Evolutionary conservation across 2,888 invertebrate genomes (phyloP), one percentile per base, ranked within the genome.

Genomic region (Ceraclea dissimilis): DNA sequence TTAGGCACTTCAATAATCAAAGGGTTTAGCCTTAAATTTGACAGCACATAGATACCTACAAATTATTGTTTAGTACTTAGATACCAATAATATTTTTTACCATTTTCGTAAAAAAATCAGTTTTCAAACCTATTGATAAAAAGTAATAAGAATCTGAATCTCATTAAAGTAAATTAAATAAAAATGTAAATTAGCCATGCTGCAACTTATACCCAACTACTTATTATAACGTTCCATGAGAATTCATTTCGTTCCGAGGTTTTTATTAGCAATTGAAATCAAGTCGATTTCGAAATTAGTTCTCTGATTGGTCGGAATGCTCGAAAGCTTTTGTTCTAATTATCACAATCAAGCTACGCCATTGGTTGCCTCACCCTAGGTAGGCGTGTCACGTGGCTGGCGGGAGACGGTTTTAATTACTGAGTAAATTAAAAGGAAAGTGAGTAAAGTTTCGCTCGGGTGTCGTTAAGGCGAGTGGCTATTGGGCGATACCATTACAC

Each of bases 271-370:
- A 49, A 49, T 39, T 21, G 19, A 21, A 46, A 34, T 18, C 13
- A 31, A 31, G 31, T n/a, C 18, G 19, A 51, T 10, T 39, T 39
- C 26, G 26, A 26, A 26, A 26, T 26, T 19, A 65, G 67, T 63
- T 67, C 71, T 49, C 51, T 47, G 16, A 59, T 61, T 57, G 61
- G 59, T 48, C 54, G 54, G 26, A 21, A 8, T 13, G 31, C 13
- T 22, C 52, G 53, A 55, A 51, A 26, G 54, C 61, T 46, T 60
- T 62, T 62, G 75, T 75, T 77, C 76, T 78, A 78, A 78, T 78
- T 78, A 78, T 75, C 73, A 77, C 71, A 78, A 78, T 78, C 78
- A 78, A 78, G 74, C 67, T 58, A 67, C 64, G 69, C 67, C 67
- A 77, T 78, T 78, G 78, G 78, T 63, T 65, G 70, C 52, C 51